These are phyloP conservation scores for Orthonevra nobilis DNA, from an alignment of 2,888 invertebrate genomes.

Conservation along the genomic window DNA sequence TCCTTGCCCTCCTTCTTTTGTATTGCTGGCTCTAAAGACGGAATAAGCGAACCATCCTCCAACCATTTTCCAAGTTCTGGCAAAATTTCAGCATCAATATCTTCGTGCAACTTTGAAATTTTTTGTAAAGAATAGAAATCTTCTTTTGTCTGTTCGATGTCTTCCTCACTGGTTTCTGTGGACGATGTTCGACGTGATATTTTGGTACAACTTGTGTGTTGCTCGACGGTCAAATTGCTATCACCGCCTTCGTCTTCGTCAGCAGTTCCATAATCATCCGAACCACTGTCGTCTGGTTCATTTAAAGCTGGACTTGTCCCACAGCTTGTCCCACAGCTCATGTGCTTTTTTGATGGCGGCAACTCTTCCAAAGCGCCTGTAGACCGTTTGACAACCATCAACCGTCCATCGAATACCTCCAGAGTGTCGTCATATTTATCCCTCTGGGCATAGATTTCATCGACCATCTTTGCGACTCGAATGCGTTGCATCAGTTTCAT, in stretches of 20 bases:
- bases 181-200: conserved; percentile 14
- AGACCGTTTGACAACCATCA: conserved; percentile 75
- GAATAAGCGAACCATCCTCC: background rate
- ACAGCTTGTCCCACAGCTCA: conserved; percentile 3
- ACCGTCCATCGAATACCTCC: conserved; percentile 75
- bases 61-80: conserved; percentile 6
- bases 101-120: conserved; percentile 8
- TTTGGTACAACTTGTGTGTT: conserved; percentile 72
- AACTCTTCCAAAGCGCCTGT: conserved; percentile 74
- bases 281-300: conserved; percentile 16
- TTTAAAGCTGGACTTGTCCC: background rate
- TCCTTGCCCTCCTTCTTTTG: background rate
- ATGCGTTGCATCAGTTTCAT: conserved; percentile 68
- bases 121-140: background rate
- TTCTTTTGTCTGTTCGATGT: background rate
- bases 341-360: conserved; percentile 46
- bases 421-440: conserved; percentile 75
- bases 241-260: conserved; percentile 68
- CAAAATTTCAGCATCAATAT: conserved; percentile 19
- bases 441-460: conserved; percentile 75
- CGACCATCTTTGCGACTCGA: conserved; percentile 71
- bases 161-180: background rate
- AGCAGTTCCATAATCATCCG: conserved; percentile 65
- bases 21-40: background rate
- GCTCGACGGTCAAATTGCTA: conserved; percentile 71